Evolutionary conservation across 2,797 vertebrate species (phyloP), one percentile per base, ranked within the genome.

Genomic region (Erpetoichthys calabaricus): DNA sequence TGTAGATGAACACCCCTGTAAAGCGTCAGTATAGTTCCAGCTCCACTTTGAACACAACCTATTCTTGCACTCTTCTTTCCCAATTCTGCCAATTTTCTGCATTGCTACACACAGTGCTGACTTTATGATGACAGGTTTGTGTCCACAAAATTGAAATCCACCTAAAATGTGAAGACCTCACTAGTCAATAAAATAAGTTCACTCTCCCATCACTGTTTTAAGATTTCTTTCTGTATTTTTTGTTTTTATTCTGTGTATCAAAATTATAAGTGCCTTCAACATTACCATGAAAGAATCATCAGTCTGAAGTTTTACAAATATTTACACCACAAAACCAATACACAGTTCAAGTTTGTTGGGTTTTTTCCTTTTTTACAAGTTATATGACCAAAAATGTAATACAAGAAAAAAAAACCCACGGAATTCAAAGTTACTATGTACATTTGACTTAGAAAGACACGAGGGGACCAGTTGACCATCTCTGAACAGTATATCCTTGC

Each of bases 311-410:
- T 71, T 70, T 67, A 72, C 61, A 80, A 74, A 70, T 75, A 77
- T 73, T 77, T 72, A 73, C 63, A 68, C 62, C 68, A 76, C 62
- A 75, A 67, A 68, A 77, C 65, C 78, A 79, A 71, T 70, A 76
- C 73, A 65, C 68, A 70, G 65, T 73, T 78, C 73, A 4, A 76
- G 77, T 72, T 81, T 80, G 77, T 79, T 73, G 73, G 73, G 79
- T 83, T 78, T 73, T 78, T 78, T 83, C 81, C 84, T 83, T 80
- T 93, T 89, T 86, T 89, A 93, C 92, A 94, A 96, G 94, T 90
- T 88, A 85, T 68, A 85, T 85, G 86, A 92, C 85, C 87, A 88
- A 91, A 81, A 82, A 86, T 87, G 81, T 86, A 82, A 80, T 77
- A 76, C 80, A 83, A 83, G 76, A 75, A 84, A 76, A 63, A 74